These are phyloP conservation scores for Sphinx pinastri DNA, from an alignment of 2,888 invertebrate genomes.

Conservation along the genomic window DNA sequence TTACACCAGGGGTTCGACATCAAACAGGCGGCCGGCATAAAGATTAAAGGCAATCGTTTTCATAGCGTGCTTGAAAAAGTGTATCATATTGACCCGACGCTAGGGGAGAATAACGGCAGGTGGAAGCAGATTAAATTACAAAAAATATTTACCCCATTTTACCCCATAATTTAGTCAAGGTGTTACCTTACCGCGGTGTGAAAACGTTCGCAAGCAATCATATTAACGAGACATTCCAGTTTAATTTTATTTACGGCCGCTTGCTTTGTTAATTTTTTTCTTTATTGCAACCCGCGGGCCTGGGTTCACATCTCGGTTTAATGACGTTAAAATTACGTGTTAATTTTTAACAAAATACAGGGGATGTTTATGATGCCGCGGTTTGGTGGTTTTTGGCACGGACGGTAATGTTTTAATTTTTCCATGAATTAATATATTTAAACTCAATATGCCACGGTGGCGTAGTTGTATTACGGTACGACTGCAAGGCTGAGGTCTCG, in stretches of 20 bases:
- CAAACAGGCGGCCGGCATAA: too few relatives aligned
- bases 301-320: conserved; percentile 37
- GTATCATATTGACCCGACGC: too few relatives aligned
- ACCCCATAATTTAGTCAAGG: not conserved
- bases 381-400: not conserved
- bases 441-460: too few relatives aligned
- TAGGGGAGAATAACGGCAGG: too few relatives aligned
- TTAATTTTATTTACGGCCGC: conserved; percentile 44
- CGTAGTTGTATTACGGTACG: too few relatives aligned
- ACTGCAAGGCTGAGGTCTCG: too few relatives aligned
- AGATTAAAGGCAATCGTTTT: too few relatives aligned
- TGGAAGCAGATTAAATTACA: too few relatives aligned
- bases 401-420: not conserved
- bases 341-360: conserved; percentile 5
- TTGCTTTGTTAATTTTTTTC: conserved; percentile 53
- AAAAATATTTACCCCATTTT: too few relatives aligned
- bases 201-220: conserved; percentile 37
- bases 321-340: conserved; percentile 19
- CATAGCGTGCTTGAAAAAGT: too few relatives aligned
- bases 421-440: too few relatives aligned
- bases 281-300: conserved; percentile 18
- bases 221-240: conserved; percentile 41
- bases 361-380: not conserved
- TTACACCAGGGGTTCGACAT: too few relatives aligned
- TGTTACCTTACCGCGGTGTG: not conserved